A percentile compares a stretch with the other conserved stretches of the same genome.
Evolutionary conservation across 1,140 invertebrate genomes (phyloP).

Genomic region (Drusus annulatus): DNA sequence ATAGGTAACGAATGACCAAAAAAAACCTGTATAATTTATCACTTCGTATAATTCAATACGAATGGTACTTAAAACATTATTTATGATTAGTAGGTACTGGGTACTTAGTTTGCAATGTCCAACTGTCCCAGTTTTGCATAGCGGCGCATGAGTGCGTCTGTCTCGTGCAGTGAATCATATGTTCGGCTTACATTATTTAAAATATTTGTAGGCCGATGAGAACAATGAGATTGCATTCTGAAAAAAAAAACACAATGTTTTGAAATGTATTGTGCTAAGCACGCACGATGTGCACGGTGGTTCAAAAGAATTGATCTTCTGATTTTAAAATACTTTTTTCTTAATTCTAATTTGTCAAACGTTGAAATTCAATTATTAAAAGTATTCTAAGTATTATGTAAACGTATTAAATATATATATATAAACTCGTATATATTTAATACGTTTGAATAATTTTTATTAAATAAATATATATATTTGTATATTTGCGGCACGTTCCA

Average conservation of each 20-base stretch:
- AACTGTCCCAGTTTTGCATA: conserved; percentile 3
- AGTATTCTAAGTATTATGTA: no score
- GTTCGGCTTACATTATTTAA: not conserved
- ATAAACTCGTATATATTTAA: no score
- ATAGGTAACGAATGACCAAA: not conserved
- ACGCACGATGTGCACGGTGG: conserved; percentile 4
- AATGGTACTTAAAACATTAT: not conserved
- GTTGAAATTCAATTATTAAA: no score
- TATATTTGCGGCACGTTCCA: no score
- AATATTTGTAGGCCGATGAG: not conserved
- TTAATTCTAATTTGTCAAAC: no score
- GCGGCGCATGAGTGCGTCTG: not conserved
- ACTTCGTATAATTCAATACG: not conserved
- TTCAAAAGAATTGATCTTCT: not conserved
- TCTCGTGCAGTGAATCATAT: not conserved
- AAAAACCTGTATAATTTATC: not conserved
- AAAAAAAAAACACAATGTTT: conserved; percentile 11
- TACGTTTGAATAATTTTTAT: no score
- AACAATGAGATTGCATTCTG: not conserved
- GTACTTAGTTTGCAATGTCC: not conserved
- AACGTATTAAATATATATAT: no score
- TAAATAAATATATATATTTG: no score
- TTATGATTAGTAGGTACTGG: not conserved
- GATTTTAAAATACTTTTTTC: no score
- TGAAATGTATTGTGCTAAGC: conserved; percentile 23